A percentile compares a stretch with the other conserved stretches of the same genome.
Evolutionary conservation across 2,888 invertebrate genomes (phyloP).

Genomic region (Hirtodrosophila trivittata): DNA sequence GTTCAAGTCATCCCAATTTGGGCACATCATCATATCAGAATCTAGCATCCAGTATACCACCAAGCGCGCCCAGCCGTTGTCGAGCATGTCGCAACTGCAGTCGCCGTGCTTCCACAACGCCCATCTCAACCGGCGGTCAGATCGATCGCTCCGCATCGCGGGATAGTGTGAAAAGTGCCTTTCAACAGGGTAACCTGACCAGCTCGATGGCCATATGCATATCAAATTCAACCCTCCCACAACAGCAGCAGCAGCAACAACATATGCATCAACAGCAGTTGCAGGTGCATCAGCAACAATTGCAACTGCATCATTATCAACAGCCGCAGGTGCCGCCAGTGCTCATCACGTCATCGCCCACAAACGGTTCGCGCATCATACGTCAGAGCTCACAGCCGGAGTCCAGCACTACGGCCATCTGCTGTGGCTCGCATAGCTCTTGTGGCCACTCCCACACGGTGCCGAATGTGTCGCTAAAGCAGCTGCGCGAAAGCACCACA

Average conservation of each 20-base stretch:
- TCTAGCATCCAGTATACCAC: constrained; percentile 85
- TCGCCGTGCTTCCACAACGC: constrained; percentile 92
- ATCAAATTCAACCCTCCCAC: constrained; percentile 71
- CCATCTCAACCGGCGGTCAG: constrained; percentile 88
- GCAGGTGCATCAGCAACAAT: constrained; percentile 82
- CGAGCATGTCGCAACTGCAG: constrained; percentile 88
- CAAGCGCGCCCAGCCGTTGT: constrained; percentile 85
- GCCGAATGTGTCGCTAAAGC: constrained; percentile 93
- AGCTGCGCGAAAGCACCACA: constrained; percentile 90
- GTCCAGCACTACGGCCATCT: constrained; percentile 83
- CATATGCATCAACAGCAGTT: constrained; percentile 69
- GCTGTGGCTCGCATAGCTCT: constrained; percentile 86
- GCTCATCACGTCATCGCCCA: constrained; percentile 88
- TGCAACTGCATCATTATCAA: constrained; percentile 49
- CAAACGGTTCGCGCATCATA: constrained; percentile 90
- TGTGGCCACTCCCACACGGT: constrained; percentile 88
- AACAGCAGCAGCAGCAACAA: constrained; percentile 81
- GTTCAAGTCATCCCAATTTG: constrained; percentile 66
- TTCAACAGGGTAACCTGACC: constrained; percentile 84
- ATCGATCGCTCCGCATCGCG: constrained; percentile 93
- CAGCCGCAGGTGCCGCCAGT: constrained; percentile 87
- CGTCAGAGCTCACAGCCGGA: constrained; percentile 86
- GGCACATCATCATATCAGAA: constrained; percentile 84
- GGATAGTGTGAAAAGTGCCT: constrained; percentile 90
- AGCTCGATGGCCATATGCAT: constrained; percentile 76